Evolutionary conservation across 1,140 invertebrate species (phyloP).

Genomic region (Macrotrachela quadricornifera): DNA sequence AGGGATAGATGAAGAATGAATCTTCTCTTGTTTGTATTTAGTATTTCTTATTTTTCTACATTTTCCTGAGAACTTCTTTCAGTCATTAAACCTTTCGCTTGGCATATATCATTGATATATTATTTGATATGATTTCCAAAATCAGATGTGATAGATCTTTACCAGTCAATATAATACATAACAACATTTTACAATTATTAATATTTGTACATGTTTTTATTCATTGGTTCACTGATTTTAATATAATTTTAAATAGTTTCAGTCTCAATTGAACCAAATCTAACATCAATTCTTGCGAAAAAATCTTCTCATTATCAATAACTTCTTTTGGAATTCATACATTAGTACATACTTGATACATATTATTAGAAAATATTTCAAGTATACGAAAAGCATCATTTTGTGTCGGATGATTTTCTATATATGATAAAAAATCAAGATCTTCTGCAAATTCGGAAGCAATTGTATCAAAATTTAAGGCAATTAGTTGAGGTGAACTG

Average conservation of each 20-base stretch:
- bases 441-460: slow-evolving; percentile 5
- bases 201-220: too few relatives aligned
- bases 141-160: too few relatives aligned
- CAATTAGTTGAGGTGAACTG: not conserved
- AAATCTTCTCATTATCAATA: slow-evolving; percentile 39
- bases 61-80: too few relatives aligned
- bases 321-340: not conserved
- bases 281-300: slow-evolving; percentile 59
- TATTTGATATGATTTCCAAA: too few relatives aligned
- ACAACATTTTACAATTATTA: too few relatives aligned
- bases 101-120: too few relatives aligned
- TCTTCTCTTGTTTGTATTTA: too few relatives aligned
- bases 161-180: too few relatives aligned
- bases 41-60: too few relatives aligned
- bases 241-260: slow-evolving; percentile 61
- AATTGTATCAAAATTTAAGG: not conserved
- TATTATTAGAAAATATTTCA: not conserved
- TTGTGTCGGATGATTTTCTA: slow-evolving; percentile 3
- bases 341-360: not conserved
- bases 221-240: slow-evolving; percentile 60
- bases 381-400: not conserved
- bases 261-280: slow-evolving; percentile 48
- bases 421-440: not conserved
- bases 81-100: too few relatives aligned
- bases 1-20: too few relatives aligned